A percentile compares a stretch with the other conserved stretches of the same genome.
Evolutionary conservation across 2,113 vertebrate genomes (phyloP).

Genomic region (Psittacus erithacus): DNA sequence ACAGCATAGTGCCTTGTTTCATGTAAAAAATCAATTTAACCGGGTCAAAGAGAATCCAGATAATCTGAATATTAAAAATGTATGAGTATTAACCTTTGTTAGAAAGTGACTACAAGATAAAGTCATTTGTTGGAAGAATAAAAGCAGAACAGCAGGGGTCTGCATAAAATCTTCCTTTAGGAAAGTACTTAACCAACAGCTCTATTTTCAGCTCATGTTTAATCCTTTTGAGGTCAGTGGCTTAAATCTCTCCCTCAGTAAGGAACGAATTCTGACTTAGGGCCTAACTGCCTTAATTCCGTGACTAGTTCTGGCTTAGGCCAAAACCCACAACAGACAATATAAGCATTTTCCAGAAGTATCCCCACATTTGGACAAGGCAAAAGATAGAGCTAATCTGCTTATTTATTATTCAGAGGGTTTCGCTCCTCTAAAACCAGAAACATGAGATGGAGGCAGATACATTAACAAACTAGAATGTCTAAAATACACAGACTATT

Average conservation of each 20-base stretch:
- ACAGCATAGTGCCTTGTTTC: neutral
- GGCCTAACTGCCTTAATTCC: neutral
- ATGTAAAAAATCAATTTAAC: neutral
- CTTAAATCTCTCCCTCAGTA: neutral
- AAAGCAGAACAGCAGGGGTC: neutral
- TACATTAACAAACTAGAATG: neutral
- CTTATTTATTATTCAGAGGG: neutral
- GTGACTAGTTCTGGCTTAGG: neutral
- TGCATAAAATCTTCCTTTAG: neutral
- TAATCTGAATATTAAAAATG: conserved; percentile 28
- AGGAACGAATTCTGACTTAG: neutral
- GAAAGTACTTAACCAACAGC: neutral
- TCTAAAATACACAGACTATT: neutral
- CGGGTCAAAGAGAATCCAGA: neutral
- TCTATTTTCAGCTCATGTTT: neutral
- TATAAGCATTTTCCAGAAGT: neutral
- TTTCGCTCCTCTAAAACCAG: neutral
- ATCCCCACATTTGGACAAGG: neutral
- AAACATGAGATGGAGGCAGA: neutral
- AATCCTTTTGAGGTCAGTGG: neutral
- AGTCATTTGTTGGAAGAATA: neutral
- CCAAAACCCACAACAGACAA: neutral
- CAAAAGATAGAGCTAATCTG: neutral
- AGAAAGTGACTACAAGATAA: neutral
- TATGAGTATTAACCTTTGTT: neutral